Conservation (phyloP, 2,113 vertebrate genomes). For the Pterocles orientalis region DNA sequence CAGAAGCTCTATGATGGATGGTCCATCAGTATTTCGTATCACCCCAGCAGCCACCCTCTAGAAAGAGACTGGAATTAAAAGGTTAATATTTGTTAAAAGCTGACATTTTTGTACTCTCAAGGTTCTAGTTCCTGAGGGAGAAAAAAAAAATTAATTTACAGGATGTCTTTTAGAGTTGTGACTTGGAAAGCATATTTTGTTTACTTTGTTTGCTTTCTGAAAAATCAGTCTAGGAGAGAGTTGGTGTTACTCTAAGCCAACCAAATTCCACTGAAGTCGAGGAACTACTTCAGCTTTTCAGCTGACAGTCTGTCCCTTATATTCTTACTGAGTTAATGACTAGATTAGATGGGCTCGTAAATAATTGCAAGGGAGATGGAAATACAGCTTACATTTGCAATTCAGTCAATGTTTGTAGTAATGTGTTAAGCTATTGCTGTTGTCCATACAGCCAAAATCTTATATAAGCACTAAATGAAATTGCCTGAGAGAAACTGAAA, state of each 20-base stretch:
- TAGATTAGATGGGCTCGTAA: slow-evolving; percentile 24
- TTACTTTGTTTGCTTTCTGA: slow-evolving; percentile 26
- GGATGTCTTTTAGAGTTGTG: not conserved
- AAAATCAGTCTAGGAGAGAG: not conserved
- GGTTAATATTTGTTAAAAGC: slow-evolving; percentile 65
- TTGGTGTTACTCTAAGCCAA: not conserved
- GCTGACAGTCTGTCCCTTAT: not conserved
- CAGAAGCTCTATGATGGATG: slow-evolving; percentile 15
- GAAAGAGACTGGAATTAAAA: slow-evolving; percentile 59
- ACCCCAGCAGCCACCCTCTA: not conserved
- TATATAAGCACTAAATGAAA: not conserved
- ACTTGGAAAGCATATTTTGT: slow-evolving; percentile 19
- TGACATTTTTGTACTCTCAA: slow-evolving; percentile 21
- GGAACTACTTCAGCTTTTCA: not conserved
- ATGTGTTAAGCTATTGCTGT: not conserved
- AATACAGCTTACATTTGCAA: not conserved
- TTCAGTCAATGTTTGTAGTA: not conserved
- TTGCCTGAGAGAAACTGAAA: not conserved
- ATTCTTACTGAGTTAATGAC: not conserved
- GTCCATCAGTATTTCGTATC: slow-evolving; percentile 30
- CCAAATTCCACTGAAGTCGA: not conserved
- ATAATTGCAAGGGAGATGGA: not conserved
- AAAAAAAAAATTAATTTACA: not conserved
- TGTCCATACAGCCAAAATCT: not conserved
- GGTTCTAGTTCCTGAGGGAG: not conserved